A percentile compares a stretch with the other conserved stretches of the same genome.
phyloP scores from a whole-genome alignment of 2,113 vertebrate genomes.

The Embiotoca jacksoni region DNA sequence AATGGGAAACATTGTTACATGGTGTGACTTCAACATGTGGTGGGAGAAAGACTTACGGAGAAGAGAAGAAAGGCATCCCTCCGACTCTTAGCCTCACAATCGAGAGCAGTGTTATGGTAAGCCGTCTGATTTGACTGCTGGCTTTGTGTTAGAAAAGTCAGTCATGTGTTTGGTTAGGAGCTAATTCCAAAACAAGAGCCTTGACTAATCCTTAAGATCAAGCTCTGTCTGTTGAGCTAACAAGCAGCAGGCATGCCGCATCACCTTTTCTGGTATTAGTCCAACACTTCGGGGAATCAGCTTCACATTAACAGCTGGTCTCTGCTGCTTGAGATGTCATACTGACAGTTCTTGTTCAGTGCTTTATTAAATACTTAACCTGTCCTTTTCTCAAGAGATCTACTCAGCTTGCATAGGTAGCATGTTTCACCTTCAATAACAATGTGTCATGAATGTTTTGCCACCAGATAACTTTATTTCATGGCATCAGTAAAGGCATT shows the following conservation, averaged over 20 bases:
- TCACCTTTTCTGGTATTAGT: conserved; percentile 59
- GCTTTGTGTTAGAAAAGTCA: conserved; percentile 77
- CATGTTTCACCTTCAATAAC: conserved; percentile 15
- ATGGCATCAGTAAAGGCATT: not conserved
- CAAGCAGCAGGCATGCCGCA: conserved; percentile 40
- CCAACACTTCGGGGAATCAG: conserved; percentile 24
- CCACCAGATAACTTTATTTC: not conserved
- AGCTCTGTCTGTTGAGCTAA: conserved; percentile 51
- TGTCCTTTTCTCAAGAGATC: not conserved
- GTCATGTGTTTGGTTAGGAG: conserved; percentile 80
- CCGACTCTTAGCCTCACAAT: conserved; percentile 68
- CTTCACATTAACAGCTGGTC: conserved; percentile 23
- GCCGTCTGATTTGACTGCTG: conserved; percentile 70
- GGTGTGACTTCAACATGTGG: conserved; percentile 51
- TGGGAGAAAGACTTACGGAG: conserved; percentile 68
- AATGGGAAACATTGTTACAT: conserved; percentile 66
- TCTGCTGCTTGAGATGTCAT: conserved; percentile 1
- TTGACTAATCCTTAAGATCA: conserved; percentile 74
- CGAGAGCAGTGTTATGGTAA: conserved; percentile 71
- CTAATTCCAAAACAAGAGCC: conserved; percentile 78
- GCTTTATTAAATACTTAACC: not conserved
- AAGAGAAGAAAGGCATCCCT: conserved; percentile 68
- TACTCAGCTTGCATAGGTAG: conserved; percentile 10
- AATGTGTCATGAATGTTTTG: conserved; percentile 10
- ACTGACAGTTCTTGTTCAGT: conserved; percentile 5